phyloP scores from a whole-genome alignment of 2,113 vertebrate species.

The Hirundichthys speculiger region DNA sequence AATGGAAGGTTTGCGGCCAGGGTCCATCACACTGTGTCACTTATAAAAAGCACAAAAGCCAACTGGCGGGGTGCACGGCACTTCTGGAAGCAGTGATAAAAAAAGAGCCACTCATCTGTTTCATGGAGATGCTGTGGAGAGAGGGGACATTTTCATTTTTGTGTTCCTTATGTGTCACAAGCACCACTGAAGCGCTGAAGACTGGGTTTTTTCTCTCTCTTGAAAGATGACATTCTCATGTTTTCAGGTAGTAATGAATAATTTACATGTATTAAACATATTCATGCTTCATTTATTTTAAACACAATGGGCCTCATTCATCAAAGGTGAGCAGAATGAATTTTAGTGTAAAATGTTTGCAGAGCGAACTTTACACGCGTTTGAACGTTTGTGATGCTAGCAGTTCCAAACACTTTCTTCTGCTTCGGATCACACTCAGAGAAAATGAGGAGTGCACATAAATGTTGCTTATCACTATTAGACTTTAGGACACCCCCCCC shows the following conservation, averaged over 20 bases:
- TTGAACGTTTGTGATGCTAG: too few relatives aligned
- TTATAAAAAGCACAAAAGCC: conserved; percentile 67
- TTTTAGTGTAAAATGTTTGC: too few relatives aligned
- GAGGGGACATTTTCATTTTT: conserved; percentile 47
- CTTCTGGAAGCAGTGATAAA: conserved; percentile 51
- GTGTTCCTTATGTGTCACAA: conserved; percentile 48
- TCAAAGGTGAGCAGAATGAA: too few relatives aligned
- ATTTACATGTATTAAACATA: background rate
- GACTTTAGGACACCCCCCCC: too few relatives aligned
- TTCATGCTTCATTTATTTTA: too few relatives aligned
- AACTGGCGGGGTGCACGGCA: conserved; percentile 61
- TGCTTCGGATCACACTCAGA: too few relatives aligned
- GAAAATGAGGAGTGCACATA: too few relatives aligned
- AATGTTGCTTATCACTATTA: too few relatives aligned
- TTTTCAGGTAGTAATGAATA: conserved; percentile 12
- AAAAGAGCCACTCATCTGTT: conserved; percentile 36
- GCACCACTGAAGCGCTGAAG: conserved; percentile 36
- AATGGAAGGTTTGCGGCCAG: conserved; percentile 73
- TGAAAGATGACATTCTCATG: conserved; percentile 42
- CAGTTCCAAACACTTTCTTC: too few relatives aligned
- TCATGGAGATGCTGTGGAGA: conserved; percentile 21
- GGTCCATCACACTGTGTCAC: conserved; percentile 74
- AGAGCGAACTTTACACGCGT: too few relatives aligned
- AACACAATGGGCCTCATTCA: too few relatives aligned
- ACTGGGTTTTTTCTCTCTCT: conserved; percentile 24